Evolutionary conservation across 2,797 vertebrate genomes (phyloP).

Genomic region (Carcharodon carcharias): DNA sequence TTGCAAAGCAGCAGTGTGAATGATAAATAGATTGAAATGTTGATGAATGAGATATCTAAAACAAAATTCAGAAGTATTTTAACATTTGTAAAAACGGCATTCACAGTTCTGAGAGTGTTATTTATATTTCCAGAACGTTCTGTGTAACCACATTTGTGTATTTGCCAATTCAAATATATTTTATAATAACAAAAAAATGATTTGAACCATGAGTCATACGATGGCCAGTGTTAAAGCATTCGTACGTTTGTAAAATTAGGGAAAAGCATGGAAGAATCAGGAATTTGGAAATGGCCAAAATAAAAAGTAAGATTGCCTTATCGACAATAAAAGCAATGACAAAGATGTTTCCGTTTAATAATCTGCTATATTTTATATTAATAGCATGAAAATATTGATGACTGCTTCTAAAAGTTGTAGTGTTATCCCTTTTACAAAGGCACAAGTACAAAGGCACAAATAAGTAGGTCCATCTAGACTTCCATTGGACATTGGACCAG

Average conservation of each 20-base stretch:
- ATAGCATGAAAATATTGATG: background rate
- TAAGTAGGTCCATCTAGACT: background rate
- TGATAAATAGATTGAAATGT: conserved; percentile 1
- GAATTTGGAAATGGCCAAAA: background rate
- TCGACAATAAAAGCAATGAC: background rate
- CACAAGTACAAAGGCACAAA: background rate
- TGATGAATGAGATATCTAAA: background rate
- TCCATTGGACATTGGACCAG: background rate
- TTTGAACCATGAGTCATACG: background rate
- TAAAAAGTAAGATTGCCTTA: background rate
- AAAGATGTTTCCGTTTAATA: background rate
- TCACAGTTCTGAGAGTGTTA: background rate
- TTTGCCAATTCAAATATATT: conserved; percentile 21
- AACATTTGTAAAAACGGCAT: background rate
- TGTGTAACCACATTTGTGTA: conserved; percentile 1
- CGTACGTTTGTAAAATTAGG: background rate
- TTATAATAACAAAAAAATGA: conserved; percentile 9
- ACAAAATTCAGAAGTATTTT: conserved; percentile 23
- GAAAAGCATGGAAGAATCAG: background rate
- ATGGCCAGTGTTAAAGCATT: background rate
- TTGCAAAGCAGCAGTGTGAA: background rate
- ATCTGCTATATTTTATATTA: background rate
- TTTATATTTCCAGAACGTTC: background rate
- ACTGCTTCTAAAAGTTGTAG: background rate
- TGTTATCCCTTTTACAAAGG: background rate